These are phyloP conservation scores for Troides helena DNA, from an alignment of 2,888 invertebrate genomes.

Conservation along the genomic window DNA sequence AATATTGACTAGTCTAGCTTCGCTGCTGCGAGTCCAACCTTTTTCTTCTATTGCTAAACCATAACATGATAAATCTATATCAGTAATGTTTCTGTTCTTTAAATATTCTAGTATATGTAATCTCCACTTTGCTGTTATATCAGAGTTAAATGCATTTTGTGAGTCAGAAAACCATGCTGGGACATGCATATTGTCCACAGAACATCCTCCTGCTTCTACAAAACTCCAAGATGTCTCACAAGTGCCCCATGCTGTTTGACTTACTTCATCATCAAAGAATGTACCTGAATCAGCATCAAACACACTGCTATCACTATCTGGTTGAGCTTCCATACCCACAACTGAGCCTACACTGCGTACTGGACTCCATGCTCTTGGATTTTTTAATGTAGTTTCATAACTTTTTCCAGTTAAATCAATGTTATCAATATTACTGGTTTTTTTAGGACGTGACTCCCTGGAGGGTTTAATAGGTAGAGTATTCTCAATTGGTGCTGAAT, in stretches of 20 bases:
- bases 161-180: constrained; percentile 89
- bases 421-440: constrained; percentile 59
- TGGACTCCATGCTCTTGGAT: constrained; percentile 92
- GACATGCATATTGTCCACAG: constrained; percentile 84
- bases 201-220: constrained; percentile 90
- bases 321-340: constrained; percentile 91
- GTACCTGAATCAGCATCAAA: constrained; percentile 91
- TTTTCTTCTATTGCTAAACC: constrained; percentile 90
- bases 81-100: constrained; percentile 77
- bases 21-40: constrained; percentile 92
- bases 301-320: constrained; percentile 90
- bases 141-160: constrained; percentile 80
- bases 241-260: constrained; percentile 88
- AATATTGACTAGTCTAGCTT: constrained; percentile 83
- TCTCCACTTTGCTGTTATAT: constrained; percentile 88
- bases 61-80: constrained; percentile 81
- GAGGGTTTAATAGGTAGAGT: constrained; percentile 80
- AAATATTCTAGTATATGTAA: constrained; percentile 85
- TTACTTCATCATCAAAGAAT: constrained; percentile 89
- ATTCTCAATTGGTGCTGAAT: constrained; percentile 87
- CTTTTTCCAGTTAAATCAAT: constrained; percentile 83
- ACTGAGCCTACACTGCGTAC: constrained; percentile 93
- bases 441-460: constrained; percentile 57
- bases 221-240: constrained; percentile 91
- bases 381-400: constrained; percentile 86